Evolutionary conservation across 2,113 vertebrate species (phyloP), one percentile per base, ranked within the genome.

Genomic region (Merops nubicus): DNA sequence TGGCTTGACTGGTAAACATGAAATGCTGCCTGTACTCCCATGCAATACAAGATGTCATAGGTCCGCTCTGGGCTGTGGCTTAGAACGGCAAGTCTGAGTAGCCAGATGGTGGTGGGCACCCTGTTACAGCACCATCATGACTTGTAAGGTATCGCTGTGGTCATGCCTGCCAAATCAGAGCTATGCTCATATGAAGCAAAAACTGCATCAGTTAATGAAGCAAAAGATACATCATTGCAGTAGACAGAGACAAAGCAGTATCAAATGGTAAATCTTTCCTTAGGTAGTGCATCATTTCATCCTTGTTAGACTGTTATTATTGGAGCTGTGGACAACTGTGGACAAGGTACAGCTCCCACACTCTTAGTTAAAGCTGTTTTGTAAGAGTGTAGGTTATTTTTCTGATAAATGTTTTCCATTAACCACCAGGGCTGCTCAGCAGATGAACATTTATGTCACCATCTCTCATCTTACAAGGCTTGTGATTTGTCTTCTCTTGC

Each of bases 361-460:
- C 62, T 94, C 53, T 79, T 67, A 64, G 63, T 18, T 25, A 56
- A 62, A 64, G 16, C 31, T 80, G 45, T 42, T 78, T 25, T 82
- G 36, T 70, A 62, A 64, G 47, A 64, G 12, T 28, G 23, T 11
- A 19, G 20, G 57, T 68, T 91, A 53, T 72, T 96, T 89, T 91
- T 74, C 70, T 90, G 89, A 50, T 89, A 34, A 57, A 75, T 62
- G 33, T 67, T 87, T 89, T 83, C 75, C 19, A 54, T 91, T 89
- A 82, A 62, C 42, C 38, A 59, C 29, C 15, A 77, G 59, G 9
- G 11, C 51, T 93, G 33, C 77, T 86, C 40, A 78, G 63, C 42
- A 83, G 57, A 70, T 83, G 69, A 91, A 31, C 85, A 59, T 81
- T 93, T 93, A 76, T 88, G 43, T 78, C 48, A 73, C 21, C 22